phyloP scores from a whole-genome alignment of 2,113 vertebrate genomes.

The Rhea americana region DNA sequence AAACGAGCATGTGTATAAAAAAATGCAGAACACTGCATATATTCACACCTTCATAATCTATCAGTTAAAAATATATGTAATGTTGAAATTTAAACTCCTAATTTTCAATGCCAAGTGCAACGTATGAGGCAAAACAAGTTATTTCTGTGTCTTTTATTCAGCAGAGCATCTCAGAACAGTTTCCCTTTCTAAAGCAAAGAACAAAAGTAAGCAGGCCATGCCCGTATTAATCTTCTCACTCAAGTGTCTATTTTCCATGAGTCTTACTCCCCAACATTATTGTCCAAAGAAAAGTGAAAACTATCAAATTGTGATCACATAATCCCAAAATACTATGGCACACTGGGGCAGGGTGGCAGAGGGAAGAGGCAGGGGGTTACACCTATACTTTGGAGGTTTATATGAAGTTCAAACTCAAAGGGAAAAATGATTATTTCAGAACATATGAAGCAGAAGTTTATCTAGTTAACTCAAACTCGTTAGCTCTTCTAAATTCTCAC shows the following conservation, averaged over 20 bases:
- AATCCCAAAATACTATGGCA: neutral
- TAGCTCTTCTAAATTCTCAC: neutral
- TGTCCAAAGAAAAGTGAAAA: neutral
- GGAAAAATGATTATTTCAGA: neutral
- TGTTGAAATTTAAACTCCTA: neutral
- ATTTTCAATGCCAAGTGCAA: neutral
- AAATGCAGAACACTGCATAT: neutral
- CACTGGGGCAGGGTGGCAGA: no score
- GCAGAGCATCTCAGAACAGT: neutral
- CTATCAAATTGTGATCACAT: neutral
- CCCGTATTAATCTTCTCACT: neutral
- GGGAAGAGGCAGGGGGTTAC: neutral
- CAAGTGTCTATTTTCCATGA: neutral
- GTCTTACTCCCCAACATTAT: neutral
- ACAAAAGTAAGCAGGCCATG: neutral
- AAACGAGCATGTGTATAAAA: neutral
- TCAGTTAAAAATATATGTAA: neutral
- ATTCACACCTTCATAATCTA: neutral
- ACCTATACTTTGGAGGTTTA: neutral
- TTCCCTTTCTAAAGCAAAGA: neutral
- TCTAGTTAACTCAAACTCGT: neutral
- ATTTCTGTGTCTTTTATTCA: neutral
- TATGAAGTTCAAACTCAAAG: neutral
- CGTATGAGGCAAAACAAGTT: rapidly evolving
- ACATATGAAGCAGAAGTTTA: neutral